Evolutionary conservation across 2,797 vertebrate genomes (phyloP).

Genomic region (Danio jaintianensis): DNA sequence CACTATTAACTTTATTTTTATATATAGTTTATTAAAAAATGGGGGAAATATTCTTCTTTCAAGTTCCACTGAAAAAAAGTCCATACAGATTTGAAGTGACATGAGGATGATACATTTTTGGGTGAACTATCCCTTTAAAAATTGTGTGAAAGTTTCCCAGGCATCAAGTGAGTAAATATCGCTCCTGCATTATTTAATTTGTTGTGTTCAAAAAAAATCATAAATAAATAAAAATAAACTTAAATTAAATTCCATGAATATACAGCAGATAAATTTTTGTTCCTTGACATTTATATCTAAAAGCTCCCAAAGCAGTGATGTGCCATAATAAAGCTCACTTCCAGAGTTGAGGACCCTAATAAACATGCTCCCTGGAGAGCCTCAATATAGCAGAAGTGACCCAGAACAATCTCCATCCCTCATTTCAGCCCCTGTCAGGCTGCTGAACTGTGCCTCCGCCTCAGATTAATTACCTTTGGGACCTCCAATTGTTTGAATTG

Average conservation of each 20-base stretch:
- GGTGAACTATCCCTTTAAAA: slow-evolving; percentile 11
- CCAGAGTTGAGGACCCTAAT: slow-evolving; percentile 26
- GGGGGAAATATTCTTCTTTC: no score
- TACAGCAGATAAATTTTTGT: not conserved
- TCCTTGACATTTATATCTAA: slow-evolving; percentile 13
- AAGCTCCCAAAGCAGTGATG: not conserved
- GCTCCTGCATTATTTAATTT: not conserved
- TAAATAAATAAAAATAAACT: no score
- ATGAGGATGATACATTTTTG: not conserved
- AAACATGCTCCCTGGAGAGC: slow-evolving; percentile 12
- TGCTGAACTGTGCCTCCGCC: slow-evolving; percentile 37
- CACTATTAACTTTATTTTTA: no score
- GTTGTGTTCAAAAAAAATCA: not conserved
- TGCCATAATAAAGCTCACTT: slow-evolving; percentile 4
- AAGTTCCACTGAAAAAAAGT: no score
- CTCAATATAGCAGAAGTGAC: slow-evolving; percentile 27
- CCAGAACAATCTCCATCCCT: slow-evolving; percentile 13
- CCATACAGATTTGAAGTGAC: not conserved
- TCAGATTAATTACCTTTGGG: slow-evolving; percentile 11
- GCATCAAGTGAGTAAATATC: not conserved
- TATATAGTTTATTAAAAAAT: no score
- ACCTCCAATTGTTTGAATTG: slow-evolving; percentile 16
- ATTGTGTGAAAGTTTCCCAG: not conserved
- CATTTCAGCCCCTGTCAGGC: not conserved
- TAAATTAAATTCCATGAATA: not conserved